phyloP scores from a whole-genome alignment of 2,888 invertebrate species.

The Drosophila monieri region DNA sequence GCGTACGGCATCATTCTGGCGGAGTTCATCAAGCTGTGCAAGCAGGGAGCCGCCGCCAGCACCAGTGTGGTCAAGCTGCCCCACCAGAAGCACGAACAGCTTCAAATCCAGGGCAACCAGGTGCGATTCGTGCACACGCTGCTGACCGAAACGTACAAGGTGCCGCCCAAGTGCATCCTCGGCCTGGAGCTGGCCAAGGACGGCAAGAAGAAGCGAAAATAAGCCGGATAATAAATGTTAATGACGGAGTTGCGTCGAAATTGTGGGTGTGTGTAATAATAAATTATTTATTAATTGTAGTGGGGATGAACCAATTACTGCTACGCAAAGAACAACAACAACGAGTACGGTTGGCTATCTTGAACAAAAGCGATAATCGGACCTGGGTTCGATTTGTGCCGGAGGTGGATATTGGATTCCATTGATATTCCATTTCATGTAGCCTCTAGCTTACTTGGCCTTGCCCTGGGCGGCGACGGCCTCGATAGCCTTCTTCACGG shows the following conservation, averaged over 20 bases:
- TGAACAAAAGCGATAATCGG: constrained; percentile 42
- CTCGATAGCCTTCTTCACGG: constrained; percentile 91
- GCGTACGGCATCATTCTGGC: constrained; percentile 92
- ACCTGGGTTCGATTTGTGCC: constrained; percentile 41
- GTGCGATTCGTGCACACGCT: constrained; percentile 85
- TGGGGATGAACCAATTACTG: constrained; percentile 56
- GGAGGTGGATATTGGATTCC: constrained; percentile 14
- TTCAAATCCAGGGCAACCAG: constrained; percentile 96
- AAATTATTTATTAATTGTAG: constrained; percentile 72
- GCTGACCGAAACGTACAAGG: constrained; percentile 83
- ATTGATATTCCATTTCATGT: constrained; percentile 69
- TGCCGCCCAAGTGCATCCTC: constrained; percentile 82
- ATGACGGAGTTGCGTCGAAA: not conserved
- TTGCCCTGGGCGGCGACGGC: constrained; percentile 93
- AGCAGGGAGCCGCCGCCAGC: constrained; percentile 93
- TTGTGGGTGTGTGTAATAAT: constrained; percentile 51
- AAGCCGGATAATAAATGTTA: constrained; percentile 26
- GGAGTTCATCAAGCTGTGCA: constrained; percentile 92
- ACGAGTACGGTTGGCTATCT: constrained; percentile 41
- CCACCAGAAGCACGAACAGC: constrained; percentile 89
- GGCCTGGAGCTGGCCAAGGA: constrained; percentile 83
- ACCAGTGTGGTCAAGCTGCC: constrained; percentile 91
- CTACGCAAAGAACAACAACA: constrained; percentile 66
- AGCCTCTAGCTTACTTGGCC: constrained; percentile 85
- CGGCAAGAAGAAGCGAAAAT: constrained; percentile 78